A percentile compares a stretch with the other conserved stretches of the same genome.
Conservation (phyloP, 2,113 vertebrate species). For the Chlorocebus sabaeus region DNA sequence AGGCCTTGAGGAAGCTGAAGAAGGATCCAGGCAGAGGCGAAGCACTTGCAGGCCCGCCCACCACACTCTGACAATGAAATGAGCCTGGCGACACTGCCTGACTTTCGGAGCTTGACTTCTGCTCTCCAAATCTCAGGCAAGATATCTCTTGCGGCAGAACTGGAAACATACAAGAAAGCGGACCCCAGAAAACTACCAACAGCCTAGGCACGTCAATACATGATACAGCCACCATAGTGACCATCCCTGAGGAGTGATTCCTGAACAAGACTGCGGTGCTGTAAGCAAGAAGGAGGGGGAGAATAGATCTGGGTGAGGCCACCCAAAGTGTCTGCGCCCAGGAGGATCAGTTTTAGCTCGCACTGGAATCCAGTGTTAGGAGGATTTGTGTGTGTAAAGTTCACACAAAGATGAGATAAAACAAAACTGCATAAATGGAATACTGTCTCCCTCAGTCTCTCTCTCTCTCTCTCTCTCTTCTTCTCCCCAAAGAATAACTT, state of each 20-base stretch:
- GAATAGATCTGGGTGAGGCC: not conserved
- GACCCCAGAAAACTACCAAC: not conserved
- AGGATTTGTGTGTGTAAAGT: not conserved
- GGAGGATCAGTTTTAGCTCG: accelerated
- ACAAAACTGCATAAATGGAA: not conserved
- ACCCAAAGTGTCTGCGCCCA: not conserved
- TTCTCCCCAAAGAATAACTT: not conserved
- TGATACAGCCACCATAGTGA: not conserved
- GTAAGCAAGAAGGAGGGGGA: not conserved
- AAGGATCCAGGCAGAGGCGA: not conserved
- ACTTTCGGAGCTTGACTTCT: not conserved
- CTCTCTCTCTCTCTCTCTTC: no score
- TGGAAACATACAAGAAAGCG: not conserved
- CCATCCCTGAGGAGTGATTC: not conserved
- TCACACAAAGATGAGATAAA: not conserved
- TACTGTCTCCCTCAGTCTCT: not conserved
- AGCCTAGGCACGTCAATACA: not conserved
- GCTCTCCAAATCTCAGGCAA: not conserved
- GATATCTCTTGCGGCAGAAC: not conserved
- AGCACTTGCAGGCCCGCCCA: no score
- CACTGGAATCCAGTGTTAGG: not conserved
- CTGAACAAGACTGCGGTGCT: not conserved
- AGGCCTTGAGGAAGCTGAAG: not conserved
- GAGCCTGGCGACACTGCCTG: not conserved
- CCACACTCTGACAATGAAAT: accelerated